phyloP scores from a whole-genome alignment of 2,888 invertebrate genomes.

The Coremacera marginata region DNA sequence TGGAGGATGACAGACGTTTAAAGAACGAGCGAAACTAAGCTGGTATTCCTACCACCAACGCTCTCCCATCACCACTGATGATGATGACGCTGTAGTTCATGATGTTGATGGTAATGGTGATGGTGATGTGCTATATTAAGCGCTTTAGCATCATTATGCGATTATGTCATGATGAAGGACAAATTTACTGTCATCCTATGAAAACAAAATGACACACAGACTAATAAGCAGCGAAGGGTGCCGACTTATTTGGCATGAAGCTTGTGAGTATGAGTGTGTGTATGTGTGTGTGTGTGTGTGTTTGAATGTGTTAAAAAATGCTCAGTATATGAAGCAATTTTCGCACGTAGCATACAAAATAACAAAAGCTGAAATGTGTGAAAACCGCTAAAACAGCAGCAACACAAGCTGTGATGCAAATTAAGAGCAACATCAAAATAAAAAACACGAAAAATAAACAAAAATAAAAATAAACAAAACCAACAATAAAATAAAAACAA shows the following conservation, averaged over 20 bases:
- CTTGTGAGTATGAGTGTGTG: background rate
- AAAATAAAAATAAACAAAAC: background rate
- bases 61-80: background rate
- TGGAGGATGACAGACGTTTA: background rate
- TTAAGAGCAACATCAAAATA: background rate
- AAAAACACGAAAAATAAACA: background rate
- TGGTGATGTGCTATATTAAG: constrained; percentile 35
- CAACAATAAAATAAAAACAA: background rate
- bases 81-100: background rate
- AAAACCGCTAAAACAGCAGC: background rate
- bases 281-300: background rate
- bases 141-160: constrained; percentile 37
- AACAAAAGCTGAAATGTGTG: background rate
- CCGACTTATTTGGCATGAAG: background rate
- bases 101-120: background rate
- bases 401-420: background rate
- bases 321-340: too few relatives aligned
- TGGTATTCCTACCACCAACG: too few relatives aligned
- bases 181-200: background rate
- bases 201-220: background rate
- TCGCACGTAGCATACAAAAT: background rate
- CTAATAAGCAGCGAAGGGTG: background rate
- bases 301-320: background rate
- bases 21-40: too few relatives aligned
- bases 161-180: constrained; percentile 37